Conservation (phyloP, 1,140 invertebrate species). For the Diachasma alloeum region DNA sequence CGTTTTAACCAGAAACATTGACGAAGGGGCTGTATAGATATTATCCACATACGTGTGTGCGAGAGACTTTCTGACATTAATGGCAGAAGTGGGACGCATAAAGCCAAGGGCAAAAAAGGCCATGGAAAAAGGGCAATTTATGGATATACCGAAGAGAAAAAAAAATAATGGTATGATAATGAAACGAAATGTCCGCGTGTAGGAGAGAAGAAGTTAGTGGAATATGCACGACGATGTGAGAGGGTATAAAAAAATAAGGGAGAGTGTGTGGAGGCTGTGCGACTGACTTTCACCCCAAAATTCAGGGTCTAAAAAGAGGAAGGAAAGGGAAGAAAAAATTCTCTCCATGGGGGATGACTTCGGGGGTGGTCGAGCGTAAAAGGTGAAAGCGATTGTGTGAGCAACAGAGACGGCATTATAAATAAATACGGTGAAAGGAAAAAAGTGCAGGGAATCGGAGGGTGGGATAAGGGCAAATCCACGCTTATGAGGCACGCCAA, state of each 20-base stretch:
- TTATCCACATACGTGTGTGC: not conserved
- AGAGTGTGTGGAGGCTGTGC: conserved; percentile 23
- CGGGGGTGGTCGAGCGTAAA: conserved; percentile 55
- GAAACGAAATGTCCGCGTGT: conserved; percentile 48
- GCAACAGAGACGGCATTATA: conserved; percentile 26
- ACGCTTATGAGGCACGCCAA: conserved; percentile 61
- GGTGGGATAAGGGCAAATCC: conserved; percentile 58
- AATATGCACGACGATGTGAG: conserved; percentile 1
- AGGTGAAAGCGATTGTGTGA: conserved; percentile 19
- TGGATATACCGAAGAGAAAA: conserved; percentile 34
- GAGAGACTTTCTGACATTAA: conserved; percentile 47
- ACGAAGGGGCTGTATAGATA: not conserved
- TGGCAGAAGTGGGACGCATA: conserved; percentile 57
- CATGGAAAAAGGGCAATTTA: conserved; percentile 56
- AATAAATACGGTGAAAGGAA: conserved; percentile 31
- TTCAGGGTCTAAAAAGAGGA: conserved; percentile 39
- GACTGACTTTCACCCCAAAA: conserved; percentile 48
- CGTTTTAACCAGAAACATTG: not conserved
- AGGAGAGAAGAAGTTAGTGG: conserved; percentile 16
- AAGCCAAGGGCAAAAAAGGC: conserved; percentile 44
- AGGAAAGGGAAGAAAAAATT: conserved; percentile 30
- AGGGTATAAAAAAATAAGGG: conserved; percentile 9
- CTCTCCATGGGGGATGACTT: conserved; percentile 50
- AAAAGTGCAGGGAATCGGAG: conserved; percentile 25
- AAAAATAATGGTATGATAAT: conserved; percentile 60